A percentile compares a stretch with the other conserved stretches of the same genome.
These are phyloP conservation scores for Crotalus viridis DNA, from an alignment of 2,113 vertebrate genomes.

Conservation along the genomic window DNA sequence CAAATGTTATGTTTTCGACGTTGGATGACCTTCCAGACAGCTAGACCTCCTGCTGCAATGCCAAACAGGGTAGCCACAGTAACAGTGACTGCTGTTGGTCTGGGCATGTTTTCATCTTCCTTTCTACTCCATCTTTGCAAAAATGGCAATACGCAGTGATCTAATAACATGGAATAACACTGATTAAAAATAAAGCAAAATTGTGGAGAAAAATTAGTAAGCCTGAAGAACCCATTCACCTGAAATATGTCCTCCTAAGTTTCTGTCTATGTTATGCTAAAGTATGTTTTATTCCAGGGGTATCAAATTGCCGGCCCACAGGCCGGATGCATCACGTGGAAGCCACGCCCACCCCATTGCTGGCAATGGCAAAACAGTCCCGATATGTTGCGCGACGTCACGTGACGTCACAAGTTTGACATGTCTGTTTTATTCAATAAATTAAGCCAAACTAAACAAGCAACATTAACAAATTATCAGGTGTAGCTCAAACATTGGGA, in stretches of 20 bases:
- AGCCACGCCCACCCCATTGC: no score
- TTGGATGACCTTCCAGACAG: slow-evolving; percentile 80
- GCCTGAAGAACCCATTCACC: neutral
- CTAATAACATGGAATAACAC: slow-evolving; percentile 51
- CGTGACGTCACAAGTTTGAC: no score
- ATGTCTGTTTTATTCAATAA: neutral
- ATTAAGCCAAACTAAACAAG: neutral
- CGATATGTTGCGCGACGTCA: no score
- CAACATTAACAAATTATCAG: neutral
- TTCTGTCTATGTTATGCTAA: neutral
- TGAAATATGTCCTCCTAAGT: neutral
- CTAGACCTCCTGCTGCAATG: slow-evolving; percentile 80
- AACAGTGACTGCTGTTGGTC: slow-evolving; percentile 73
- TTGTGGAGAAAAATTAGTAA: neutral
- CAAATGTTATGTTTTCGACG: slow-evolving; percentile 56
- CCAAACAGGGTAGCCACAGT: slow-evolving; percentile 82
- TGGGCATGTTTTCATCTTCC: slow-evolving; percentile 75
- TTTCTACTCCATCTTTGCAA: slow-evolving; percentile 43
- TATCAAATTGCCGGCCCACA: no score
- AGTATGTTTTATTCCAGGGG: neutral
- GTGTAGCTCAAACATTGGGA: neutral
- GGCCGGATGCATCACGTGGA: fast-evolving
- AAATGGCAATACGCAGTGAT: slow-evolving; percentile 36
- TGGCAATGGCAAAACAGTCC: no score
- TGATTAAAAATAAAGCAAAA: slow-evolving; percentile 30